These are phyloP conservation scores for Himalopsyche anomala DNA, from an alignment of 2,888 invertebrate genomes.

Conservation along the genomic window DNA sequence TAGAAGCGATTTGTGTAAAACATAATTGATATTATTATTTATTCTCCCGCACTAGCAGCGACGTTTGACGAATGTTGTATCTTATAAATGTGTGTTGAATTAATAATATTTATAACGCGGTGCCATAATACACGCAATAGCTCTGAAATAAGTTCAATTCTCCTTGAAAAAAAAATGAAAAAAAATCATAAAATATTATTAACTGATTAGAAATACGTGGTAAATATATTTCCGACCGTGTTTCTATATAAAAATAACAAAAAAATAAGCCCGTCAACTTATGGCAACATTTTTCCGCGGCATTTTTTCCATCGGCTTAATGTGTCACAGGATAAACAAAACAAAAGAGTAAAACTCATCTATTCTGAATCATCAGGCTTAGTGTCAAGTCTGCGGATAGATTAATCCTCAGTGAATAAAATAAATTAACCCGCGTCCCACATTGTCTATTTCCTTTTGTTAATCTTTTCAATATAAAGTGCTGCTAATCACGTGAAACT, in stretches of 20 bases:
- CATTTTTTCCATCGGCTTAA: not conserved
- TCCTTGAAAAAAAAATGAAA: no score
- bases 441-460: not conserved
- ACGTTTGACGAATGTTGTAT: no score
- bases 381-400: constrained; percentile 31
- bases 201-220: no score
- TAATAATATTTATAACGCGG: no score
- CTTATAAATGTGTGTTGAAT: no score
- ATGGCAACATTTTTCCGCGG: constrained; percentile 19
- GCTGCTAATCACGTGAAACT: constrained; percentile 16
- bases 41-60: no score
- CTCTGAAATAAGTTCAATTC: no score
- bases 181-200: no score
- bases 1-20: no score
- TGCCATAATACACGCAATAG: no score
- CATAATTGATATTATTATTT: no score
- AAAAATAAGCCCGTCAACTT: not conserved
- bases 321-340: constrained; percentile 8
- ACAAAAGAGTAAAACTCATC: constrained; percentile 18
- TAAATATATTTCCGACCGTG: no score
- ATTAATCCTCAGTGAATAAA: constrained; percentile 24
- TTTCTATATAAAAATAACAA: not conserved
- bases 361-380: constrained; percentile 30
- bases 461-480: constrained; percentile 22
- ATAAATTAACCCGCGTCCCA: not conserved